Conservation (phyloP, 2,888 invertebrate genomes). For the Nomada flava region DNA sequence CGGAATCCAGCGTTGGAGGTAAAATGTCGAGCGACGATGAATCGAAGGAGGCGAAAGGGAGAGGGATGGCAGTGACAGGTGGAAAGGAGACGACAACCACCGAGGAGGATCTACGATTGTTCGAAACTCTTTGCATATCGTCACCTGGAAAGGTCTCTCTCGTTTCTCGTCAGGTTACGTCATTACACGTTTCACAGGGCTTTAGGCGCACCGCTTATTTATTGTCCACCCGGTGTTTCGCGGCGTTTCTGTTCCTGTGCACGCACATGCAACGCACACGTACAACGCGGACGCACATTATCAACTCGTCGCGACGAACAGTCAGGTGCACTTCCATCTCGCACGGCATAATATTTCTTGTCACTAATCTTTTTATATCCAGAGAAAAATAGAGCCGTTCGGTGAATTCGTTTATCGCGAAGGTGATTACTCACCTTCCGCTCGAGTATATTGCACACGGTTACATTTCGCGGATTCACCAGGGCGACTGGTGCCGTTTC, state of each 20-base stretch:
- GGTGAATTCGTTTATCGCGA: background rate
- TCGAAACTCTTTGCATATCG: constrained; percentile 88
- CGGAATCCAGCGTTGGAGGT: background rate
- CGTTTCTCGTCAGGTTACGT: background rate
- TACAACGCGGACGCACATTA: constrained; percentile 22
- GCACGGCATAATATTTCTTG: background rate
- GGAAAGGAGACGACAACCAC: constrained; percentile 70
- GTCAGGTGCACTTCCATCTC: constrained; percentile 42
- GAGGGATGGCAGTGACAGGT: background rate
- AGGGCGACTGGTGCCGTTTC: too few species aligned
- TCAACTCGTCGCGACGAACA: background rate
- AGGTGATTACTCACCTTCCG: background rate
- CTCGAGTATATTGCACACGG: background rate
- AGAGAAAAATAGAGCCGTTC: too few species aligned
- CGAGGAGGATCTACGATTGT: constrained; percentile 91
- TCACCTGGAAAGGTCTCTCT: constrained; percentile 85
- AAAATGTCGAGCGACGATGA: constrained; percentile 61
- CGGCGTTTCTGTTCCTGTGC: background rate
- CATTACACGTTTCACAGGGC: constrained; percentile 7
- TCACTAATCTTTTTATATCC: background rate
- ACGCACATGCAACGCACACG: constrained; percentile 13
- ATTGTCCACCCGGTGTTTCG: background rate
- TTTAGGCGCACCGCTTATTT: constrained; percentile 1
- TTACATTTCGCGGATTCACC: too few species aligned
- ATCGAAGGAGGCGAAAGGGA: constrained; percentile 31